Evolutionary conservation across 2,113 vertebrate species (phyloP), one percentile per base, ranked within the genome.

Genomic region (Grallaria varia): DNA sequence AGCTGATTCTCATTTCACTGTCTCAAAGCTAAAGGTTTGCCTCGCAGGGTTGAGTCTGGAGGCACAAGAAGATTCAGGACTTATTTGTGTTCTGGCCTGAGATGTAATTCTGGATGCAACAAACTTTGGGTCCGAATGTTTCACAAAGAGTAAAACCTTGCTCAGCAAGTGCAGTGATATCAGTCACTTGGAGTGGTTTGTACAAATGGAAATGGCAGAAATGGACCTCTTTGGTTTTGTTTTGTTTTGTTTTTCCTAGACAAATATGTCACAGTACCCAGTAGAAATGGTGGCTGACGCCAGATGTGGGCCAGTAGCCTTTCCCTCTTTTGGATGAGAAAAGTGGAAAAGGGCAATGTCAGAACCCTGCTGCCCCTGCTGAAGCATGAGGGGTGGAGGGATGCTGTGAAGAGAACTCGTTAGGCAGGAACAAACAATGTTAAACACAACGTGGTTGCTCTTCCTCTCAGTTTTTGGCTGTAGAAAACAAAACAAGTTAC

Each of bases 371-470:
- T 33, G 14, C 40, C 24, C 47, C 72, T 63, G 67, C 64, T 88
- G 49, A 74, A 50, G 44, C 50, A 30, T 14, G 47, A 42, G 4
- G 58, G 39, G 45, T 78, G 40, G 39, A 76, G 64, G 69, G 68
- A 45, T 64, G 60, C 96, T 98, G 96, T 50, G 96, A 97, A 87
- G 55, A 93, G 95, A 96, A 94, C 14, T 86, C 28, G 40, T 89
- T 60, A 91, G 81, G 52, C 44, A 77, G 68, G 37, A 75, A 90
- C 52, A 81, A 91, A 33, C 40, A 47, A 79, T 20, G 8, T 28
- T 28, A 77, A 77, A 80, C 12, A 35, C 19, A 8, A 77, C 81
- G 45, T 64, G 20, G 22, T 82, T 80, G 63, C n/a, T 91, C 68
- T 84, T 77, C 58, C 69, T 90, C 73, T 87, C 31, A 14, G 49